Evolutionary conservation across 23 tunicate species (phyloP).

Genomic region (Trididemnum clinides): DNA sequence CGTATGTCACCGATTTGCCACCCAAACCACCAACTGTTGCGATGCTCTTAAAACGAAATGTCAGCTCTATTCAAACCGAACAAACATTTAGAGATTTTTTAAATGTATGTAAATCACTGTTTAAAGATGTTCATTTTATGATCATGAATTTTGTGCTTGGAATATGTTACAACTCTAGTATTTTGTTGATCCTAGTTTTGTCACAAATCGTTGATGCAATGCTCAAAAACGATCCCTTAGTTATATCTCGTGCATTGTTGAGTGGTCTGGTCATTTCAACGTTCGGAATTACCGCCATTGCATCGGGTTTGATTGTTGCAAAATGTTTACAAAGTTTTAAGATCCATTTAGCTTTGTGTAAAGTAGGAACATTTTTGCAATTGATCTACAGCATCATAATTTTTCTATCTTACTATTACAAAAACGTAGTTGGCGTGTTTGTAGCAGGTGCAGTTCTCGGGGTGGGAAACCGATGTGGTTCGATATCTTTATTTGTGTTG

Average conservation of each 20-base stretch:
- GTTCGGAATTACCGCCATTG: neutral
- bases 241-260: neutral
- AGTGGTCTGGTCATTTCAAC: neutral
- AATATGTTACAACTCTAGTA: neutral
- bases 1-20: neutral
- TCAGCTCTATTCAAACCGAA: neutral
- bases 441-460: neutral
- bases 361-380: neutral
- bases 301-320: neutral
- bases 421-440: neutral
- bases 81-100: neutral
- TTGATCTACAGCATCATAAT: neutral
- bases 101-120: neutral
- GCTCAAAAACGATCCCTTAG: neutral
- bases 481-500: neutral
- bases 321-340: neutral
- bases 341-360: neutral
- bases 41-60: neutral
- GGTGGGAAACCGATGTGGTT: neutral
- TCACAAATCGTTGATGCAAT: neutral
- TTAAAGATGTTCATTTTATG: neutral
- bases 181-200: neutral
- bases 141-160: neutral
- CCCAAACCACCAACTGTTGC: neutral
- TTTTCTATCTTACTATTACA: neutral